These are phyloP conservation scores for Idaea aversata DNA, from an alignment of 2,888 invertebrate genomes.

Conservation along the genomic window DNA sequence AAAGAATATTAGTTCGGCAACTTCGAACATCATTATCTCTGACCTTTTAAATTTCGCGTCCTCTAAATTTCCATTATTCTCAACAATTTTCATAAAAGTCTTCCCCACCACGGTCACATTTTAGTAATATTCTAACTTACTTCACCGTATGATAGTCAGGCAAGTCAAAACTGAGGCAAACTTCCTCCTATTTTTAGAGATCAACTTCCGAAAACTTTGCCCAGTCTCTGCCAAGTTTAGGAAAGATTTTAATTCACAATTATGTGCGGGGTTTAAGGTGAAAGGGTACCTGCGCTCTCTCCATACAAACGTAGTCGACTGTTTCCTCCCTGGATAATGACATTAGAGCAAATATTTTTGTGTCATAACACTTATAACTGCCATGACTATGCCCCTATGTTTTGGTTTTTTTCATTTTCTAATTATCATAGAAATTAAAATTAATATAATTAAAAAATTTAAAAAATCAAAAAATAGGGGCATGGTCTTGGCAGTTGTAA, in stretches of 20 bases:
- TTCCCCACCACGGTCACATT: conserved; percentile 10
- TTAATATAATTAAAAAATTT: too few species aligned
- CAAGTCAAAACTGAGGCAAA: conserved; percentile 12
- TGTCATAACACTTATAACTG: too few species aligned
- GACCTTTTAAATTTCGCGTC: not conserved
- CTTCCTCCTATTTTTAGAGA: conserved; percentile 18
- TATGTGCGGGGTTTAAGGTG: conserved; percentile 39
- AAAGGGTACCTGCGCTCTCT: too few species aligned
- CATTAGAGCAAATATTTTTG: too few species aligned
- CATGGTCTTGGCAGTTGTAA: too few species aligned
- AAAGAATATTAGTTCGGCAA: not conserved
- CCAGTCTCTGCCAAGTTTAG: conserved; percentile 32
- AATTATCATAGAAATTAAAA: too few species aligned
- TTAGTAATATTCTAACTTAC: not conserved
- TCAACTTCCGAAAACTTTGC: conserved; percentile 23
- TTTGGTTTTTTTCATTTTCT: too few species aligned
- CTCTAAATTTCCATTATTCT: not conserved
- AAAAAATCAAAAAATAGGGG: too few species aligned
- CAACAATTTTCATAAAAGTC: not conserved
- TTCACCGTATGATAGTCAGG: not conserved
- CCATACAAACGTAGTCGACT: too few species aligned
- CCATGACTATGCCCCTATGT: too few species aligned
- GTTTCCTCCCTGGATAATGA: too few species aligned
- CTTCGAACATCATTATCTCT: not conserved
- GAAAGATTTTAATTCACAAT: conserved; percentile 53